Conservation (phyloP, 2,888 invertebrate genomes). For the Trissoscelio sp. region DNA sequence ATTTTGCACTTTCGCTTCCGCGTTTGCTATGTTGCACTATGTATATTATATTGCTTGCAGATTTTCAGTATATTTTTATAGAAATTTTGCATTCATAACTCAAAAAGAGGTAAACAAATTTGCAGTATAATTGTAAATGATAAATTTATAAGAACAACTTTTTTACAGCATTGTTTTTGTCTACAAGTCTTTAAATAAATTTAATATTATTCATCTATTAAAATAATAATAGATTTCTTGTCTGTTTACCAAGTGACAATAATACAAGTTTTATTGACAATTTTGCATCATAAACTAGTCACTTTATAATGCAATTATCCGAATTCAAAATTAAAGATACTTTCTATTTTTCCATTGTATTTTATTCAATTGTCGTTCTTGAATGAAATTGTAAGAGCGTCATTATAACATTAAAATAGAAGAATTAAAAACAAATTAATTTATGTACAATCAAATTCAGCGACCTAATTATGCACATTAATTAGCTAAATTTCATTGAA, state of each 20-base stretch:
- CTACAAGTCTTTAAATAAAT: slow-evolving; percentile 2
- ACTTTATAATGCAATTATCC: background rate
- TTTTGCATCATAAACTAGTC: too few relatives aligned
- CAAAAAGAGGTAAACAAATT: background rate
- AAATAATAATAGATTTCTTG: too few relatives aligned
- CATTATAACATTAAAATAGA: background rate
- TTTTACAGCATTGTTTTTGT: background rate
- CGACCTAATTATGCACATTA: background rate
- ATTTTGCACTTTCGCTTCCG: slow-evolving; percentile 49
- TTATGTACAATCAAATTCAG: background rate
- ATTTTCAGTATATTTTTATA: background rate
- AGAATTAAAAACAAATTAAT: background rate
- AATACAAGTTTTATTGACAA: too few relatives aligned
- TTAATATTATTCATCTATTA: background rate
- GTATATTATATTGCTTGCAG: slow-evolving; percentile 14
- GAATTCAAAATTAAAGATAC: background rate
- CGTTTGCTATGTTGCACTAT: background rate
- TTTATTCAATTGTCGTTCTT: too few relatives aligned
- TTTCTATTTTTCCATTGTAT: too few relatives aligned
- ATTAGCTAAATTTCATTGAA: background rate
- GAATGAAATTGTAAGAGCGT: too few relatives aligned
- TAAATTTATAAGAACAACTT: background rate
- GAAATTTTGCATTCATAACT: background rate
- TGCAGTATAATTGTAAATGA: background rate
- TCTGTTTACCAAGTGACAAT: too few relatives aligned